These are phyloP conservation scores for Sterna hirundo DNA, from an alignment of 2,113 vertebrate genomes.

Conservation along the genomic window DNA sequence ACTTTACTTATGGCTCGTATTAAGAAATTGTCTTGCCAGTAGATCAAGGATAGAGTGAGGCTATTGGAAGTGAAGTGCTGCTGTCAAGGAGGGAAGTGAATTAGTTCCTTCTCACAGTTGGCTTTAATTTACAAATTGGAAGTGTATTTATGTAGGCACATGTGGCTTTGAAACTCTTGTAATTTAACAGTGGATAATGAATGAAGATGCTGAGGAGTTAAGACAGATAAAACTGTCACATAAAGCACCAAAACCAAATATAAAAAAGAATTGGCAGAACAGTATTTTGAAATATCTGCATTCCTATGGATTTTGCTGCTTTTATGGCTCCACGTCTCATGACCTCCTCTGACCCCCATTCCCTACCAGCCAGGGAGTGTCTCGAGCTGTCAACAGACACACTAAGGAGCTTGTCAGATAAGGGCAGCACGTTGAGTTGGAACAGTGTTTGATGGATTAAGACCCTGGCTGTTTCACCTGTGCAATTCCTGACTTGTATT, in stretches of 20 bases:
- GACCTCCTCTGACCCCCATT: background rate
- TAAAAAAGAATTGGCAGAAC: background rate
- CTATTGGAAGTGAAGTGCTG: background rate
- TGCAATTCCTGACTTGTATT: slow-evolving; percentile 20
- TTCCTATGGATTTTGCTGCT: background rate
- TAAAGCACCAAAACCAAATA: background rate
- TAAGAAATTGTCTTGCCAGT: background rate
- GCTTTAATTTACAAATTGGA: background rate
- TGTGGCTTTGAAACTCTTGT: background rate
- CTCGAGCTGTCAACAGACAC: slow-evolving; percentile 22
- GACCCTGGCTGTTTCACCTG: slow-evolving; percentile 44
- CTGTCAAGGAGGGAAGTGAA: background rate
- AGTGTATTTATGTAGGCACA: background rate
- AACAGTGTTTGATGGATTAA: slow-evolving; percentile 45
- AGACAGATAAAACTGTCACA: background rate
- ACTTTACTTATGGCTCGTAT: background rate
- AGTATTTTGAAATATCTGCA: background rate
- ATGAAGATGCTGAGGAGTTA: background rate
- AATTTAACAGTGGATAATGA: background rate
- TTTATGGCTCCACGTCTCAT: background rate
- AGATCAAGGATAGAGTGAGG: background rate
- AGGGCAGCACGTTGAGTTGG: slow-evolving; percentile 2
- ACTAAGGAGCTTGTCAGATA: slow-evolving; percentile 57
- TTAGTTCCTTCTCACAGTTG: background rate
- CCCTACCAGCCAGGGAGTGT: background rate